Base-by-base conservation (phyloP, 1,140 invertebrate genomes). In the Heliconius congener region DNA sequence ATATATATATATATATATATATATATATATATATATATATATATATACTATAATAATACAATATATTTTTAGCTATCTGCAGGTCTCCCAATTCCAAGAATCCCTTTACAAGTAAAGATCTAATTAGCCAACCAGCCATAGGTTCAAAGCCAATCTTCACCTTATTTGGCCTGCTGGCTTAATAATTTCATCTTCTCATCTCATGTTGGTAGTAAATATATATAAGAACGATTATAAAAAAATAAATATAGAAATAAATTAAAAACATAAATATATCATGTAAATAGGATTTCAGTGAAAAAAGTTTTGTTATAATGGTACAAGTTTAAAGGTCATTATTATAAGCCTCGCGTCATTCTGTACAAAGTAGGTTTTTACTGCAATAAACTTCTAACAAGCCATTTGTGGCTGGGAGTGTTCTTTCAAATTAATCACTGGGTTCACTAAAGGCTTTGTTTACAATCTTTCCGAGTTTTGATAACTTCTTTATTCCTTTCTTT, bases 351-450 rank as follows among this genome's bases (percentile, higher is more conserved):
- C 78, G 84, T 83, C 81, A 82, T 85, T 85, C 72, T 80, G 82
- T 75, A 80, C 79, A 79, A 83, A 85, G 73, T 77, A 72, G 39
- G 77, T 82, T 83, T 85, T 85, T 82, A 81, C 84, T 85, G 84
- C 84, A 83, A 82, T 83, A 85, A 85, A 85, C 82, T 82, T 85
- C 83, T 78, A 83, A 82, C 82, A 83, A 78, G 78, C 82, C 79
- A 83, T 85, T 85, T 84, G 82, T 80, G 79, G 73, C 37, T 73
- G 76, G 34, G 80, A 84, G 73, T 76, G 78, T 82, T 84, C 80
- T 84, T 77, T 82, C 76, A 78, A 83, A 80, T 82, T 84, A 84
- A 85, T 83, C 82, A 82, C 78, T 72, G 78, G 80, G 70, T 73
- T 74, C 73, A 81, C 74, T 81, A 76, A 72, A 73, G 80, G 77